These are phyloP conservation scores for Tridacna crocea DNA, from an alignment of 2,888 invertebrate genomes.

Conservation along the genomic window DNA sequence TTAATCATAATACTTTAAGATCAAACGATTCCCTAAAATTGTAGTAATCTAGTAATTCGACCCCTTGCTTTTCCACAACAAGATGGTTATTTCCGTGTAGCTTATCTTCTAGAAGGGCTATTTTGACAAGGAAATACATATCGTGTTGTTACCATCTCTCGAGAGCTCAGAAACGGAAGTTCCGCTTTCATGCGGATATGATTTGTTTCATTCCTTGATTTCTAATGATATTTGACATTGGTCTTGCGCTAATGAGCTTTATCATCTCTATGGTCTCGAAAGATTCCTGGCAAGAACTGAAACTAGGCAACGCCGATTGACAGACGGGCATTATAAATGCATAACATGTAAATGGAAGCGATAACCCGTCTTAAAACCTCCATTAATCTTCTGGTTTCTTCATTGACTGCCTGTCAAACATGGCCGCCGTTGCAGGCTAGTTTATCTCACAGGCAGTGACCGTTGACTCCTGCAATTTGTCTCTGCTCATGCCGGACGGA, in stretches of 20 bases:
- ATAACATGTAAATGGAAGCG: constrained; percentile 30
- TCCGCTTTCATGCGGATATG: constrained; percentile 19
- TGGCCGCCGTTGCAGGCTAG: constrained; percentile 22
- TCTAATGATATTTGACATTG: constrained; percentile 24
- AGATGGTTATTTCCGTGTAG: too few species aligned
- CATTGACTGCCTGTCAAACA: constrained; percentile 26
- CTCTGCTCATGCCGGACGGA: constrained; percentile 17
- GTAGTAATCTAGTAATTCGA: too few species aligned
- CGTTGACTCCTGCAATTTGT: constrained; percentile 27
- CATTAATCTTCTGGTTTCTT: constrained; percentile 20
- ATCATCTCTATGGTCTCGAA: constrained; percentile 14
- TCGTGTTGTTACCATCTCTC: too few species aligned
- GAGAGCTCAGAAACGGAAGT: not conserved
- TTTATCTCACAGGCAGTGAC: constrained; percentile 19
- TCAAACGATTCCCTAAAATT: too few species aligned
- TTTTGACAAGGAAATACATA: too few species aligned
- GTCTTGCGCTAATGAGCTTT: constrained; percentile 27
- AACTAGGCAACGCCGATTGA: constrained; percentile 5
- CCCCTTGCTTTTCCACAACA: too few species aligned
- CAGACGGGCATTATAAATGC: constrained; percentile 28
- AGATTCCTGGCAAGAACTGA: constrained; percentile 16
- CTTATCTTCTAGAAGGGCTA: too few species aligned
- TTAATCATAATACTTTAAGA: too few species aligned
- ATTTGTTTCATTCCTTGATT: constrained; percentile 6
- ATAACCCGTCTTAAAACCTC: constrained; percentile 28